Evolutionary conservation across 2,888 invertebrate species (phyloP), one percentile per base, ranked within the genome.

Genomic region (Lithophane socia): DNA sequence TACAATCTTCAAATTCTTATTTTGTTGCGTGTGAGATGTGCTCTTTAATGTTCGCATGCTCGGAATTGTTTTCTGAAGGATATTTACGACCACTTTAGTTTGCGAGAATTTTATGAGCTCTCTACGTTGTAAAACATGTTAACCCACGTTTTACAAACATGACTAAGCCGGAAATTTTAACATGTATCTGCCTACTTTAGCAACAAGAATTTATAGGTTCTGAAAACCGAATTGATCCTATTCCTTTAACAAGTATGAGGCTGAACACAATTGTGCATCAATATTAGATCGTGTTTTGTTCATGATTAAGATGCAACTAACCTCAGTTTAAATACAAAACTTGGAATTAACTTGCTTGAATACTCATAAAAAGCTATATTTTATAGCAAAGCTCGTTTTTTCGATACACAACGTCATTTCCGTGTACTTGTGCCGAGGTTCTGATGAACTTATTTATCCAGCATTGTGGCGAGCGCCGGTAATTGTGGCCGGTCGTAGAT

Each of bases 21-120:
- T 78, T 80, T 76, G 79, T 86, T 76, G 58, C 66, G 69, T 79
- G 73, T 72, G 65, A 80, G 76, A 87, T 71, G 60, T 58, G 72
- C 64, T 66, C 75, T 61, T 66, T 74, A 63, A 75, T 77, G 68
- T 68, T 80, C 61, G 64, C 75, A 60, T 75, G 70, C 24, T 66
- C 37, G 58, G 70, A 74, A 83, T 83, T 81, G 66, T 84, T 82
- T 88, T 79, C 66, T 70, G 69, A 76, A 70, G 61, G 58, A 79
- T 78, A 78, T 86, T 87, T 76, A 79, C 73, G 73, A 76, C 47
- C 75, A 75, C 69, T 68, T 67, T 63, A 29, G 63, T 58, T 83
- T 65, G 58, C 60, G 65, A 74, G 58, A 76, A 73, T 83, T 76
- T 77, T 69, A 68, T 37, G 68, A 63, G 61, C 60, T 13, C 37